Conservation (phyloP, 2,888 invertebrate genomes). For the Lamellibrachia satsuma region DNA sequence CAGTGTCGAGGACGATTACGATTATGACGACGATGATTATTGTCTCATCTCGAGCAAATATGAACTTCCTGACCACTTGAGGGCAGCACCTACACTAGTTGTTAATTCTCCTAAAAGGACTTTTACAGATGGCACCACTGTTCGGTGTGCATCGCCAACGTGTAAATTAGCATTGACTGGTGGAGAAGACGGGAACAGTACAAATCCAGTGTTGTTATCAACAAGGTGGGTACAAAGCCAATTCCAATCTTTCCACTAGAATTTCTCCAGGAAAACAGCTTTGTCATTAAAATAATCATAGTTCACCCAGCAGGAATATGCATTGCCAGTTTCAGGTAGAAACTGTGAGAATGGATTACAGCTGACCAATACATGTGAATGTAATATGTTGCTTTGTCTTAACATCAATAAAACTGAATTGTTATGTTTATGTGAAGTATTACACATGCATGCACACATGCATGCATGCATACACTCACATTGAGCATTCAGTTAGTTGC, state of each 20-base stretch:
- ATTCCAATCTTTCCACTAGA: neutral
- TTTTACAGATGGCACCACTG: neutral
- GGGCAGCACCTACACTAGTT: neutral
- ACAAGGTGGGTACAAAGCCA: neutral
- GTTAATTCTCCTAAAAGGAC: conserved; percentile 17
- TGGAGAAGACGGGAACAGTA: neutral
- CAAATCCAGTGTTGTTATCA: neutral
- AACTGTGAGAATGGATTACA: too few relatives aligned
- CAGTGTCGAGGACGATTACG: neutral
- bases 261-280: neutral
- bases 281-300: neutral
- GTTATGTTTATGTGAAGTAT: too few relatives aligned
- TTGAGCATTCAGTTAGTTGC: too few relatives aligned
- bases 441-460: too few relatives aligned
- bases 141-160: neutral
- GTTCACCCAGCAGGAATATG: too few relatives aligned
- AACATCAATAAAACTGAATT: too few relatives aligned
- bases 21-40: neutral
- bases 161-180: neutral
- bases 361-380: too few relatives aligned
- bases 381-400: too few relatives aligned
- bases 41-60: neutral
- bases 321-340: too few relatives aligned
- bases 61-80: neutral
- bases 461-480: too few relatives aligned